Evolutionary conservation across 2,797 vertebrate species (phyloP).

Genomic region (Anguilla pacifica): DNA sequence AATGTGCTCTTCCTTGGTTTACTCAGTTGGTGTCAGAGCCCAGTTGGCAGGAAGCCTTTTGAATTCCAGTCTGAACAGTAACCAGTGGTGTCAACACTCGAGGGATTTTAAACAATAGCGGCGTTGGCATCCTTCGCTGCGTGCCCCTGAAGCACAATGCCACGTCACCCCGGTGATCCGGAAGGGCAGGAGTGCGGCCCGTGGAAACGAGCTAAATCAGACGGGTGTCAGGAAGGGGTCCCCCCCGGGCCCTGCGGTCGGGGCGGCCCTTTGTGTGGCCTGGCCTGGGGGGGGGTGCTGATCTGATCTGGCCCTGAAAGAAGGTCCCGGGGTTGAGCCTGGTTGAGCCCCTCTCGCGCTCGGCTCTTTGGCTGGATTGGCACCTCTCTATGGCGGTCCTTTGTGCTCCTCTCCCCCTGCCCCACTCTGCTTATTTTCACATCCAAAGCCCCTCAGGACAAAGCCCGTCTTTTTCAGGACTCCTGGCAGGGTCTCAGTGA

Average conservation of each 20-base stretch:
- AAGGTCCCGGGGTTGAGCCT: slow-evolving; percentile 43
- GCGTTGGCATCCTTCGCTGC: not conserved
- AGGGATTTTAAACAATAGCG: slow-evolving; percentile 12
- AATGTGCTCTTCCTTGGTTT: not conserved
- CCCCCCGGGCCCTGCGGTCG: not conserved
- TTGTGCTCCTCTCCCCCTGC: slow-evolving; percentile 35
- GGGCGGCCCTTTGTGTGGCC: not conserved
- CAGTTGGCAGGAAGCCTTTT: not conserved
- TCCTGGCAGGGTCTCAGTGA: slow-evolving; percentile 43
- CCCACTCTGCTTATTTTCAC: slow-evolving; percentile 26
- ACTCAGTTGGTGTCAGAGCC: not conserved
- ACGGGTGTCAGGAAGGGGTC: slow-evolving; percentile 30
- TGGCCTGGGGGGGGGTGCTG: slow-evolving; percentile 30
- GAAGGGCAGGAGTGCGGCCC: slow-evolving; percentile 21
- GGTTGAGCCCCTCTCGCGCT: slow-evolving; percentile 33
- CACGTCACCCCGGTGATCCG: not conserved
- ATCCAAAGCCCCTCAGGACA: slow-evolving; percentile 31
- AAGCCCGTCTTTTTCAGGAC: slow-evolving; percentile 47
- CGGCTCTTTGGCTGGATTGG: slow-evolving; percentile 2
- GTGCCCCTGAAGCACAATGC: not conserved
- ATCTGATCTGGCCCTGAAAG: slow-evolving; percentile 44
- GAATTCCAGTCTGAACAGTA: not conserved
- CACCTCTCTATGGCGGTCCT: slow-evolving; percentile 24
- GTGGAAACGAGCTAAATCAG: slow-evolving; percentile 26
- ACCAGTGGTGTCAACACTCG: not conserved